These are phyloP conservation scores for Selene dorsalis DNA, from an alignment of 2,797 vertebrate species.

Conservation along the genomic window DNA sequence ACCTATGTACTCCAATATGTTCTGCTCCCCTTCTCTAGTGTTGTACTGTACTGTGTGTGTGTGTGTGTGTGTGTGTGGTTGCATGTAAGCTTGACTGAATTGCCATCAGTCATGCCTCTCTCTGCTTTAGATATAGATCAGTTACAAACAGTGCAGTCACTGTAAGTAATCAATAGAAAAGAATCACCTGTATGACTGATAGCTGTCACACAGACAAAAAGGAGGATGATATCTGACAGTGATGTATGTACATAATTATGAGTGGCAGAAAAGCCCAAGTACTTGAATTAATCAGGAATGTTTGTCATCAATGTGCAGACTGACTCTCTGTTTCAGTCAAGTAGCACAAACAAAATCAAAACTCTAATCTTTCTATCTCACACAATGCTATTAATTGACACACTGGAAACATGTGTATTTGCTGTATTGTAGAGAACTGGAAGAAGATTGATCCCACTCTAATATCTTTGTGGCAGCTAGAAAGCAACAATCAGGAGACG, in stretches of 20 bases:
- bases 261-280: constrained; percentile 32
- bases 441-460: background rate
- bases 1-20: background rate
- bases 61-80: background rate
- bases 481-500: background rate
- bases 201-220: background rate
- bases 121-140: constrained; percentile 67
- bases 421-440: background rate
- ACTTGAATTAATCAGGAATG: constrained; percentile 36
- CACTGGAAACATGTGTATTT: background rate
- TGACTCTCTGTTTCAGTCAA: background rate
- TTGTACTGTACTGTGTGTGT: background rate
- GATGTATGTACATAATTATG: constrained; percentile 22
- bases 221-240: constrained; percentile 28
- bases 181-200: background rate
- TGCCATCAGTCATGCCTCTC: constrained; percentile 56
- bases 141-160: constrained; percentile 51
- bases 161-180: constrained; percentile 42
- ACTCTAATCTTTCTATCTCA: too few relatives aligned
- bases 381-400: background rate
- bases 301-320: constrained; percentile 11
- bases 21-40: constrained; percentile 7
- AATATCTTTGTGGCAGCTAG: background rate
- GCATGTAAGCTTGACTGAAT: constrained; percentile 32
- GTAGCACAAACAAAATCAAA: too few relatives aligned